Evolutionary conservation across 2,113 vertebrate species (phyloP).

Genomic region (Tautogolabrus adspersus): DNA sequence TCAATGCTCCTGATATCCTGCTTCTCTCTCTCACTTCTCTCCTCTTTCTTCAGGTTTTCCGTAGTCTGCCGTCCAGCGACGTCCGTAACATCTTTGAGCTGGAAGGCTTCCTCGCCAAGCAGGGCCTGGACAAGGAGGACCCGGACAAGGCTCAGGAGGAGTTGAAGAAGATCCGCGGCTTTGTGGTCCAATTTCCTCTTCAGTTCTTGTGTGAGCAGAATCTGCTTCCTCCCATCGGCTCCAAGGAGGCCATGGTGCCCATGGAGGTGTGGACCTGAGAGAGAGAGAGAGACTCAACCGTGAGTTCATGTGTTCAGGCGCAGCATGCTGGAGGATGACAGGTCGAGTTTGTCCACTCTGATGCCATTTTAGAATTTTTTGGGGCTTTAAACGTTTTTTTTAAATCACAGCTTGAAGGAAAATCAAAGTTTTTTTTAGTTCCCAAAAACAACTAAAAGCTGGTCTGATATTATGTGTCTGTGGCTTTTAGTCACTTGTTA

Average conservation of each 20-base stretch:
- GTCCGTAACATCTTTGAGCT: conserved; percentile 90
- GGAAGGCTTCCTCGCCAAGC: conserved; percentile 87
- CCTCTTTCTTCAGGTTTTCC: conserved; percentile 88
- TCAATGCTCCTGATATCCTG: no score
- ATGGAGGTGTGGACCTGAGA: conserved; percentile 97
- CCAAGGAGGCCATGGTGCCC: conserved; percentile 96
- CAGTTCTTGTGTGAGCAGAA: conserved; percentile 91
- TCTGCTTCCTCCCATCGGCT: conserved; percentile 93
- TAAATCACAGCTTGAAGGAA: neutral
- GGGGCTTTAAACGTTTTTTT: neutral
- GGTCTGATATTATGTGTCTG: neutral
- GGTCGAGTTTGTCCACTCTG: neutral
- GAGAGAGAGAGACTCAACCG: neutral
- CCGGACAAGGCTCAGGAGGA: conserved; percentile 89
- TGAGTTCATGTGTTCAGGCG: neutral
- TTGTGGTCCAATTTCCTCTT: conserved; percentile 95
- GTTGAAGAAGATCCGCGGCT: conserved; percentile 93
- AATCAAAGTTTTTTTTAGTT: neutral
- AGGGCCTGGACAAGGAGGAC: conserved; percentile 87
- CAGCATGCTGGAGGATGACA: neutral
- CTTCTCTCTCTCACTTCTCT: neutral
- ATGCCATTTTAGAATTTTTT: conserved; percentile 18
- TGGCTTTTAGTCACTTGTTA: neutral
- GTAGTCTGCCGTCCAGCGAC: conserved; percentile 94
- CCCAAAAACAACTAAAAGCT: no score